These are phyloP conservation scores for Nasua narica DNA, from an alignment of 2,797 vertebrate species.

Conservation along the genomic window DNA sequence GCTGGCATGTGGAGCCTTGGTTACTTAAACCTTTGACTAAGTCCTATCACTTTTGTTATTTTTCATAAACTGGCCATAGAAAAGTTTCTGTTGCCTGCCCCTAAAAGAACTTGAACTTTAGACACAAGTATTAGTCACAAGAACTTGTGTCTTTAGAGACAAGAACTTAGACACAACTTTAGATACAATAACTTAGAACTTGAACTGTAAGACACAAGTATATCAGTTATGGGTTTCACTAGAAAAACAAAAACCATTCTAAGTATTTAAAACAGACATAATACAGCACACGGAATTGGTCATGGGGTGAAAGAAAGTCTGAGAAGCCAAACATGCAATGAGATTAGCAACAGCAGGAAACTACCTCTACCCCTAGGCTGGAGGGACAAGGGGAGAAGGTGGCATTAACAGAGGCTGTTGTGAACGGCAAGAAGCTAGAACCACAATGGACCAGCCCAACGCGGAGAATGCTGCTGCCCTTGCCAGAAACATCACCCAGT, in stretches of 20 bases:
- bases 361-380: background rate
- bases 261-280: conserved; percentile 9
- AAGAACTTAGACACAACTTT: background rate
- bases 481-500: background rate
- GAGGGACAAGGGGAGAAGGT: background rate
- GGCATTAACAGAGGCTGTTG: background rate
- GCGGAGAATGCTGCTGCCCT: background rate
- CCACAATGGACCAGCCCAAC: background rate
- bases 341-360: conserved; percentile 4
- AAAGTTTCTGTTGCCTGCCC: background rate
- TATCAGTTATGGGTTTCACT: background rate
- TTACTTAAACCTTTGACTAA: background rate
- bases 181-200: background rate
- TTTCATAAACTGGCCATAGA: conserved; percentile 11
- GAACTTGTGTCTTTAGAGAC: background rate
- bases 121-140: background rate
- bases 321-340: background rate
- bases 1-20: background rate
- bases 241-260: background rate
- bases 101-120: conserved; percentile 16
- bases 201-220: background rate
- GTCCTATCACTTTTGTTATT: background rate
- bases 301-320: background rate
- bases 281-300: background rate
- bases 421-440: background rate